Evolutionary conservation across 2,888 invertebrate genomes (phyloP).

Genomic region (Empis stercorea): DNA sequence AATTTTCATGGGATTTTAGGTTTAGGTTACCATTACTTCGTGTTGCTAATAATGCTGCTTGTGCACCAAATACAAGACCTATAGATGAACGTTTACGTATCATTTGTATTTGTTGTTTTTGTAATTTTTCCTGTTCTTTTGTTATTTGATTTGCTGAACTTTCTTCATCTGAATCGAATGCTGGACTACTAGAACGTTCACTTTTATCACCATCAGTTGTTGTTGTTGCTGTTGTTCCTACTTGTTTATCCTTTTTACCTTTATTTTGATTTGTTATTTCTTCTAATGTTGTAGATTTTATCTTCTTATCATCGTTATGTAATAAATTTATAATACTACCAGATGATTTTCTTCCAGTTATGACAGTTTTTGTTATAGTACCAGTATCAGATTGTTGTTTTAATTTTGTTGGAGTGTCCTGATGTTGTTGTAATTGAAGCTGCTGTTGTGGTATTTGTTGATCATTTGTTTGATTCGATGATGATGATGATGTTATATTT

Average conservation of each 20-base stretch:
- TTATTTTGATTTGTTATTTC: constrained; percentile 40
- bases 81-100: constrained; percentile 34
- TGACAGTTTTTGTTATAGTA: constrained; percentile 28
- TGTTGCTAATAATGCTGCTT: constrained; percentile 32
- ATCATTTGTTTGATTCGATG: constrained; percentile 19
- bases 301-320: constrained; percentile 27
- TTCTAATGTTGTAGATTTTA: constrained; percentile 42
- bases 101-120: constrained; percentile 26
- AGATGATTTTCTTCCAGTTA: background rate
- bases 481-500: constrained; percentile 19
- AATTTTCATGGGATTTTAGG: constrained; percentile 13
- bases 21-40: constrained; percentile 22
- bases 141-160: constrained; percentile 48
- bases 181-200: constrained; percentile 81
- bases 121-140: constrained; percentile 23
- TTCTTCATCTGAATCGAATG: constrained; percentile 92
- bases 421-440: constrained; percentile 11
- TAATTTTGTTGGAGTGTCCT: constrained; percentile 12
- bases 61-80: constrained; percentile 34
- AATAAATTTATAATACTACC: background rate
- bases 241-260: constrained; percentile 25
- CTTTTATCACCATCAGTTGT: constrained; percentile 20
- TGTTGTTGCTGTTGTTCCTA: too few relatives aligned
- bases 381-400: constrained; percentile 7
- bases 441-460: too few relatives aligned